A percentile compares a stretch with the other conserved stretches of the same genome.
phyloP scores from a whole-genome alignment of 2,113 vertebrate species.

The Paramormyrops kingsleyae region DNA sequence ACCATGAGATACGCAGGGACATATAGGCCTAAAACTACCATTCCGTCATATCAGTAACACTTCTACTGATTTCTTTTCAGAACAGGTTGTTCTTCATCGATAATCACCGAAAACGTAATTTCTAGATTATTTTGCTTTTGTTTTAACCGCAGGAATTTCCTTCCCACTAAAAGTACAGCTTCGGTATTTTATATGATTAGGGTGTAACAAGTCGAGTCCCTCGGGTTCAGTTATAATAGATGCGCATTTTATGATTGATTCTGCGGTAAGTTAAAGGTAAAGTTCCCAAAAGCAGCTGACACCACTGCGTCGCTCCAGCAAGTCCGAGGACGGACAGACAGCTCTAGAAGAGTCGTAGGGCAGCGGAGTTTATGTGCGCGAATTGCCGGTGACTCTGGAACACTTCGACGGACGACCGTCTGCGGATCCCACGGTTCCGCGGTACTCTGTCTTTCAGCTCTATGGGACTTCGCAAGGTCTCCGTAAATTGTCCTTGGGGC shows the following conservation, averaged over 20 bases:
- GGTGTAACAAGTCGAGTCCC: not conserved
- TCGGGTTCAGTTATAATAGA: not conserved
- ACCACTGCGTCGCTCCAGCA: not conserved
- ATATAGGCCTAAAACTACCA: not conserved
- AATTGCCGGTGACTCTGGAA: constrained; percentile 16
- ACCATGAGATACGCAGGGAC: not conserved
- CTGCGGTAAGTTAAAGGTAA: not conserved
- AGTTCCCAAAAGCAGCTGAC: not conserved
- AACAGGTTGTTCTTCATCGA: not conserved
- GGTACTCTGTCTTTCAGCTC: constrained; percentile 35
- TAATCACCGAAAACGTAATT: not conserved
- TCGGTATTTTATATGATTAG: not conserved
- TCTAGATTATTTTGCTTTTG: not conserved
- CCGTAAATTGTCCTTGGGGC: constrained; percentile 61
- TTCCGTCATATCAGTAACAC: not conserved
- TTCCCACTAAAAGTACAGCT: not conserved
- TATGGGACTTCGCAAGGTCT: constrained; percentile 50
- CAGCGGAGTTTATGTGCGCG: not conserved
- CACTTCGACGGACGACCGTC: not conserved
- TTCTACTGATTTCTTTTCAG: not conserved
- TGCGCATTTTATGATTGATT: not conserved
- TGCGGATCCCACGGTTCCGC: constrained; percentile 41
- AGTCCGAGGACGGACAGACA: constrained; percentile 29
- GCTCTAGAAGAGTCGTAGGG: not conserved
- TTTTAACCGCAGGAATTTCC: not conserved